phyloP scores from a whole-genome alignment of 2,797 vertebrate species.

The Neoniphon sammara region DNA sequence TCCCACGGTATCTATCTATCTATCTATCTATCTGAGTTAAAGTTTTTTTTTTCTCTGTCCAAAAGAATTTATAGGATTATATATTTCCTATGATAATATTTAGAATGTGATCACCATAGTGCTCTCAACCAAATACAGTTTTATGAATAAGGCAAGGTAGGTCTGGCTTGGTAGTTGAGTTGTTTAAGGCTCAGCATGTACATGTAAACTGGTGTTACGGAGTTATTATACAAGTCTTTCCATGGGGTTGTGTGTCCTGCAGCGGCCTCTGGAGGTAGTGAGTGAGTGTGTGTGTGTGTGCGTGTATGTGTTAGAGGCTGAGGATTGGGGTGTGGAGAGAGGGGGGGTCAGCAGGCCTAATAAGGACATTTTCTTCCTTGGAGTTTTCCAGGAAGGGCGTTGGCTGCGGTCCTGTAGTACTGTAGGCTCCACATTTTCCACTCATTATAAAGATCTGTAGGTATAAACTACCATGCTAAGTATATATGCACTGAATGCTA shows the following conservation, averaged over 20 bases:
- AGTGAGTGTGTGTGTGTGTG: background rate
- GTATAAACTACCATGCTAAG: no score
- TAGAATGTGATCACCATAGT: no score
- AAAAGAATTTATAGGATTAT: no score
- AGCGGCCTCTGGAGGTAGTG: slow-evolving; percentile 48
- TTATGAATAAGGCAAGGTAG: background rate
- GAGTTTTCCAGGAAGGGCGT: slow-evolving; percentile 50
- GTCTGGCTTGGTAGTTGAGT: no score
- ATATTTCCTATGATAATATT: no score
- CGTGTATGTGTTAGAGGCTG: background rate
- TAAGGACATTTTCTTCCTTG: background rate
- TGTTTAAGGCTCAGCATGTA: background rate
- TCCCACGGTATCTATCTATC: no score
- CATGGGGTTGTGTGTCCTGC: background rate
- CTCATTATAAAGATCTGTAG: slow-evolving; percentile 16
- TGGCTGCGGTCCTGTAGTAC: slow-evolving; percentile 37
- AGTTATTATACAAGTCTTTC: background rate
- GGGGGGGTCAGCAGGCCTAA: background rate
- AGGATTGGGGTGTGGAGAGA: background rate
- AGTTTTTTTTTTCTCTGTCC: no score
- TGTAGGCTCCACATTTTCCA: slow-evolving; percentile 39
- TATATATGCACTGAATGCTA: no score
- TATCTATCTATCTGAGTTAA: no score
- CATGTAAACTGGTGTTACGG: background rate
- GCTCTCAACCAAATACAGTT: background rate